Percentiles rank a stretch among this genome's conserved stretches.
Conservation (phyloP, 1,140 invertebrate genomes). For the Brachionus rotundiformis region DNA sequence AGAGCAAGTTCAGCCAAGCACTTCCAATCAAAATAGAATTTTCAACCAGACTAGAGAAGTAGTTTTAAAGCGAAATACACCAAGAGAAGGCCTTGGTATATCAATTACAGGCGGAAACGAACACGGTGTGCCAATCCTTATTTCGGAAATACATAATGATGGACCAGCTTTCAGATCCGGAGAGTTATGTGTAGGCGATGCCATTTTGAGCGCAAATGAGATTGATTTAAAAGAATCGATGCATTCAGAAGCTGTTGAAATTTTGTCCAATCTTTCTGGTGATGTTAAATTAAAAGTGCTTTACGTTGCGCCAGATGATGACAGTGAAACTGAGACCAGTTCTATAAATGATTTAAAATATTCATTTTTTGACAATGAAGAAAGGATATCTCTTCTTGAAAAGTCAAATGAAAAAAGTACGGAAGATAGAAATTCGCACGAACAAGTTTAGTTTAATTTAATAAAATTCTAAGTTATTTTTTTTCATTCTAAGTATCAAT, state of each 20-base stretch:
- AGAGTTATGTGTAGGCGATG: slow-evolving; percentile 77
- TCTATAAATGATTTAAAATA: slow-evolving; percentile 55
- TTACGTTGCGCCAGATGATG: slow-evolving; percentile 72
- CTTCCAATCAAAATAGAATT: not conserved
- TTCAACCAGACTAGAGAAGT: slow-evolving; percentile 3
- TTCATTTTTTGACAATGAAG: slow-evolving; percentile 38
- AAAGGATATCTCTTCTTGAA: not conserved
- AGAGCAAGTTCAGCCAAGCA: not conserved
- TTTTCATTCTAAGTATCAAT: not conserved
- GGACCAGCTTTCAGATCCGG: slow-evolving; percentile 73
- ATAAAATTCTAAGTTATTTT: not conserved
- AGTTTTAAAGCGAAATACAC: slow-evolving; percentile 55
- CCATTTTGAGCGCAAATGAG: slow-evolving; percentile 77
- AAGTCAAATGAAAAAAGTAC: slow-evolving; percentile 10
- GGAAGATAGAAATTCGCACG: not conserved
- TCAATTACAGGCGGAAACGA: slow-evolving; percentile 80
- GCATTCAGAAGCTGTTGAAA: slow-evolving; percentile 74
- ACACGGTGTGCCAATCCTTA: slow-evolving; percentile 81
- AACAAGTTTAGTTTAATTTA: not conserved
- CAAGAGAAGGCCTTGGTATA: slow-evolving; percentile 73
- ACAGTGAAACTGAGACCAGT: slow-evolving; percentile 64
- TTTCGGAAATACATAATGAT: slow-evolving; percentile 78
- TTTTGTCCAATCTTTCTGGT: slow-evolving; percentile 70
- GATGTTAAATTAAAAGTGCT: slow-evolving; percentile 74
- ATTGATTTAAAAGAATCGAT: slow-evolving; percentile 72